Evolutionary conservation across 2,888 invertebrate genomes (phyloP), one percentile per base, ranked within the genome.

Genomic region (Halictus ligatus): DNA sequence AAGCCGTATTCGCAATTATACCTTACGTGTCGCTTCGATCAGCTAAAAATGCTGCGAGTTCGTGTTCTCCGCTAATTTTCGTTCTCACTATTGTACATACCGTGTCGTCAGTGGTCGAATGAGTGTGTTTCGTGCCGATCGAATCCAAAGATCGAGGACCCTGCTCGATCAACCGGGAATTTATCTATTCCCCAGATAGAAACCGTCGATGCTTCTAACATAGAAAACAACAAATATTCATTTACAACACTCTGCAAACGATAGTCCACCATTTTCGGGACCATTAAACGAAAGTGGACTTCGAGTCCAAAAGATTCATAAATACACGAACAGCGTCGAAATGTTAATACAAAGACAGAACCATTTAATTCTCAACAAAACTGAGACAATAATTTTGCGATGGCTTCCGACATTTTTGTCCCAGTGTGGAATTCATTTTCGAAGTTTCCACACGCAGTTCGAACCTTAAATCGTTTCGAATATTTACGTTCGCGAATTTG

Each of bases 101-200:
- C 48, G 88, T 85, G 83, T 85, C 81, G 78, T 90, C 83, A 76
- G 78, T 84, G 83, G 87, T 88, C 87, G 79, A 87, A 72, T 75
- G 80, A 78, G 74, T 86, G 84, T 79, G 60, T 67, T 69, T 80
- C 58, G 78, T 48, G 80, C 58, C 89, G 83, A 79, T 85, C 88
- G 91, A 86, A 84, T 90, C 87, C 89, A 89, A 87, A 87, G 76
- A 80, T 54, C 76, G 67, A 25, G 21, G 78, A 64, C 21, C 18
- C 21, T 46, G 6, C 40, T 8, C 15, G 67, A 25, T 15, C 13
- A 69, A 48, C 18, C 46, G 25, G 8, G 4, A 73, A 73, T 73
- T 29, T 29, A 29, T 73, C 46, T 8, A 25, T 46, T 43, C 0
- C 2, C 2, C 21, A 3, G 8, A 2, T 8, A 69, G 40, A 69